A percentile compares a stretch with the other conserved stretches of the same genome.
Evolutionary conservation across 2,113 vertebrate species (phyloP).

Genomic region (Aphelocoma coerulescens): DNA sequence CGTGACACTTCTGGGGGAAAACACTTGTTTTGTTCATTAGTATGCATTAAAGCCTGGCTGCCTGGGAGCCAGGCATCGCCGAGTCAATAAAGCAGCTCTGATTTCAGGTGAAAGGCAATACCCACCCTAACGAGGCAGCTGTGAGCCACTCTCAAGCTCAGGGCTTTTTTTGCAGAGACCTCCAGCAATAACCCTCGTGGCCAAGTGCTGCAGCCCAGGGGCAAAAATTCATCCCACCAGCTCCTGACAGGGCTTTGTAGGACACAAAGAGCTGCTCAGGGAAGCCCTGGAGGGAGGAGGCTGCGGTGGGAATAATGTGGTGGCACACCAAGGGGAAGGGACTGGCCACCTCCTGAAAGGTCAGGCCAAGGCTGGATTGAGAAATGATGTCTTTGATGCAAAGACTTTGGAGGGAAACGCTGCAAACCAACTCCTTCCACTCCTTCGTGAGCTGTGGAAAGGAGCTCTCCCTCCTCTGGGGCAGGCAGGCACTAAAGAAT

Average conservation of each 20-base stretch:
- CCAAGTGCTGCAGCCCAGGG: neutral
- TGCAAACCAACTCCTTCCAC: neutral
- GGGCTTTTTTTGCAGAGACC: neutral
- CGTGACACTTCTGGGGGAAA: neutral
- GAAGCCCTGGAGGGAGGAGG: neutral
- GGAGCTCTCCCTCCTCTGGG: neutral
- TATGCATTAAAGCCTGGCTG: slow-evolving; percentile 7
- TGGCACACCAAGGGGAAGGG: neutral
- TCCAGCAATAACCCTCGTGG: neutral
- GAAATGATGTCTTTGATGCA: neutral
- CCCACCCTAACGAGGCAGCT: neutral
- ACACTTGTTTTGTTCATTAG: slow-evolving; percentile 41
- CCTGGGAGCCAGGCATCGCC: neutral
- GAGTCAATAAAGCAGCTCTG: neutral
- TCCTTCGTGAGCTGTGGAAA: neutral
- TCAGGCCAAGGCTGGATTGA: neutral
- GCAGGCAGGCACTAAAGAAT: neutral
- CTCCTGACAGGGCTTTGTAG: neutral
- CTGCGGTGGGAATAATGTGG: neutral
- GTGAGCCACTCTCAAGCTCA: neutral
- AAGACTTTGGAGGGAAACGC: neutral
- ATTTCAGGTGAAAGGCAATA: neutral
- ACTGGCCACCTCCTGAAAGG: neutral
- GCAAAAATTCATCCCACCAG: neutral
- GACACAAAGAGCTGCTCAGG: neutral